phyloP scores from a whole-genome alignment of 1,140 invertebrate genomes.

The Akabosia matsudoensis region DNA sequence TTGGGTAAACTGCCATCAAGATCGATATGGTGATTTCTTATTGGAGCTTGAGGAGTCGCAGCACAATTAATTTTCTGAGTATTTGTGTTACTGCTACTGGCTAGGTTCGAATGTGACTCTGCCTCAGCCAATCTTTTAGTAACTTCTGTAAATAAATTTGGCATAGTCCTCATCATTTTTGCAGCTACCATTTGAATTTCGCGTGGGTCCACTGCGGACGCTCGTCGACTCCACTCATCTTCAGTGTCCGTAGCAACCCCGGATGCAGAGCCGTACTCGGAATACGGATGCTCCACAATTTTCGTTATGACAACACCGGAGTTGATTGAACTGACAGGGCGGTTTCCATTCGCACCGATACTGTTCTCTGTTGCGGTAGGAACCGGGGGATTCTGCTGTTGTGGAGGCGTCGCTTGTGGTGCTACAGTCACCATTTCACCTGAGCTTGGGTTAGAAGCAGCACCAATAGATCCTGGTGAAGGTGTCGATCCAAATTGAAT shows the following conservation, averaged over 20 bases:
- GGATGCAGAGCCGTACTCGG: neutral
- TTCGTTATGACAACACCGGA: neutral
- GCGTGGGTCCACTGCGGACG: neutral
- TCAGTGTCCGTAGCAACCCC: neutral
- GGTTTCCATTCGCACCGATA: neutral
- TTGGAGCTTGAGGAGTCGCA: neutral
- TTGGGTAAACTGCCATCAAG: conserved; percentile 14
- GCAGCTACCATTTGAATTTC: conserved; percentile 18
- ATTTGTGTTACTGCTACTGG: conserved; percentile 21
- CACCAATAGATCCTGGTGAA: neutral
- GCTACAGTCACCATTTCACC: neutral
- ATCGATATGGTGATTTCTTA: neutral
- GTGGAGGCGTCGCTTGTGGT: neutral
- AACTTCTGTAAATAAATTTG: neutral
- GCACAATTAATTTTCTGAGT: neutral
- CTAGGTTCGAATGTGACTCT: neutral
- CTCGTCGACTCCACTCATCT: conserved; percentile 10
- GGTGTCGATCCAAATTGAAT: neutral
- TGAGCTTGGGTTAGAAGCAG: neutral
- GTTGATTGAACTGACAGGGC: neutral
- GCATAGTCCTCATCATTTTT: conserved; percentile 12
- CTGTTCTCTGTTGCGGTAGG: neutral
- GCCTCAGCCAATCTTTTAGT: neutral
- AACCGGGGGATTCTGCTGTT: neutral
- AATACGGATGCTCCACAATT: neutral